Percentiles rank a stretch among this genome's conserved stretches.
Evolutionary conservation across 2,888 invertebrate species (phyloP).

Genomic region (Eupithecia exiguata): DNA sequence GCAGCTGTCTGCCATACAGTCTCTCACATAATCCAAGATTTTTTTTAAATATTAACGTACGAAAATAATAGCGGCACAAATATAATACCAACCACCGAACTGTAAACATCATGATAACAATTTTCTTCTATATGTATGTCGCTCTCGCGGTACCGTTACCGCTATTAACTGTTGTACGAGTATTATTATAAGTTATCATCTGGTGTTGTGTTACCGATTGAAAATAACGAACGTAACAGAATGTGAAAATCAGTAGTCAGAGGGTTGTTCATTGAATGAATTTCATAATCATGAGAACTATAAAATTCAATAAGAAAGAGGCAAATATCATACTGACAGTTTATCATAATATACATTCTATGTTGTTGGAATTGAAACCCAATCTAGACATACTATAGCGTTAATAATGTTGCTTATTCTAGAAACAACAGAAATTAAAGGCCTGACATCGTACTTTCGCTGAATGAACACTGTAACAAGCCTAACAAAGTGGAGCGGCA

Average conservation of each 20-base stretch:
- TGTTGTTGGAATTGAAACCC: background rate
- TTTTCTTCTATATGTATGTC: constrained; percentile 15
- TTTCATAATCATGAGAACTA: background rate
- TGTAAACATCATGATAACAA: constrained; percentile 36
- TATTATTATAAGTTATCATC: constrained; percentile 17
- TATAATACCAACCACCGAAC: constrained; percentile 33
- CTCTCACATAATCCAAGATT: background rate
- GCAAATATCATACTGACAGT: too few species aligned
- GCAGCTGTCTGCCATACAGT: background rate
- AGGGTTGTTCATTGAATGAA: background rate
- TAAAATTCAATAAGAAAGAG: background rate
- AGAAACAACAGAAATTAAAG: constrained; percentile 16
- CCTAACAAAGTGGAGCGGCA: constrained; percentile 46
- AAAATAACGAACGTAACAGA: constrained; percentile 21
- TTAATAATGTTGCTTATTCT: background rate
- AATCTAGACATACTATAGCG: background rate
- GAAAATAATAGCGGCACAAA: too few species aligned
- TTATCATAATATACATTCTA: too few species aligned
- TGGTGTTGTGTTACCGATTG: constrained; percentile 26
- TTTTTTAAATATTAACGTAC: background rate
- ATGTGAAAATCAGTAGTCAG: background rate
- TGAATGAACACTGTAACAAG: constrained; percentile 47
- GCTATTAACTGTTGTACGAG: constrained; percentile 36
- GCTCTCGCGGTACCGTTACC: constrained; percentile 31
- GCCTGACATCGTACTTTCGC: constrained; percentile 42